Evolutionary conservation across 2,797 vertebrate species (phyloP).

Genomic region (Triplophysa yarkandensis): DNA sequence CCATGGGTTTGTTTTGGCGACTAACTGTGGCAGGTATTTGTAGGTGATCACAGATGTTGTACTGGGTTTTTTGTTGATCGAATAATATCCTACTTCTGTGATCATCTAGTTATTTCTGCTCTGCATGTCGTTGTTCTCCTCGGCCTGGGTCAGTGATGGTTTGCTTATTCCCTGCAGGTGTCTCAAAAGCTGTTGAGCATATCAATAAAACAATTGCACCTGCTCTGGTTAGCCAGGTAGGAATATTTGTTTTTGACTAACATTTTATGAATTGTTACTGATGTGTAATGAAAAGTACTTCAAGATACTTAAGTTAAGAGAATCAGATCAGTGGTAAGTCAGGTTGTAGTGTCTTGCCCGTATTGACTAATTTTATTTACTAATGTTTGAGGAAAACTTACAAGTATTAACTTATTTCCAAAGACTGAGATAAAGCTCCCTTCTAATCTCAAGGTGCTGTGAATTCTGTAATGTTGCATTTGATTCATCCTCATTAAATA

Average conservation of each 20-base stretch:
- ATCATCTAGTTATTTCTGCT: constrained; percentile 75
- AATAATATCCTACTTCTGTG: constrained; percentile 56
- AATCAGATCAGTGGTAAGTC: constrained; percentile 36
- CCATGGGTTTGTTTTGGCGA: constrained; percentile 66
- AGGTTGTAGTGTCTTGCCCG: constrained; percentile 21
- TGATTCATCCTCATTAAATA: constrained; percentile 10
- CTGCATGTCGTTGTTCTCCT: constrained; percentile 72
- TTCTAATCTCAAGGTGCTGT: constrained; percentile 45
- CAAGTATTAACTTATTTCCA: background rate
- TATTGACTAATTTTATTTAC: background rate
- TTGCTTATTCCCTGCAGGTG: constrained; percentile 98
- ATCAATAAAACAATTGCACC: constrained; percentile 99
- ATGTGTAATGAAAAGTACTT: background rate
- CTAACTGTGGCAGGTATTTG: constrained; percentile 66
- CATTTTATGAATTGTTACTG: constrained; percentile 53
- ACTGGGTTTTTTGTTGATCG: background rate
- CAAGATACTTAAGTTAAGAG: constrained; percentile 25
- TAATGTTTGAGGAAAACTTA: constrained; percentile 4
- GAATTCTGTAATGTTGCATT: constrained; percentile 34
- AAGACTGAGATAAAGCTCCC: constrained; percentile 3
- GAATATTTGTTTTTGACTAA: constrained; percentile 80
- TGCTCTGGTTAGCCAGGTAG: constrained; percentile 98
- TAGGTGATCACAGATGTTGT: constrained; percentile 69
- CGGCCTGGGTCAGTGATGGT: constrained; percentile 81
- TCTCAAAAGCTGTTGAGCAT: constrained; percentile 99